Evolutionary conservation across 2,888 invertebrate species (phyloP).

Genomic region (Gibbula magus): DNA sequence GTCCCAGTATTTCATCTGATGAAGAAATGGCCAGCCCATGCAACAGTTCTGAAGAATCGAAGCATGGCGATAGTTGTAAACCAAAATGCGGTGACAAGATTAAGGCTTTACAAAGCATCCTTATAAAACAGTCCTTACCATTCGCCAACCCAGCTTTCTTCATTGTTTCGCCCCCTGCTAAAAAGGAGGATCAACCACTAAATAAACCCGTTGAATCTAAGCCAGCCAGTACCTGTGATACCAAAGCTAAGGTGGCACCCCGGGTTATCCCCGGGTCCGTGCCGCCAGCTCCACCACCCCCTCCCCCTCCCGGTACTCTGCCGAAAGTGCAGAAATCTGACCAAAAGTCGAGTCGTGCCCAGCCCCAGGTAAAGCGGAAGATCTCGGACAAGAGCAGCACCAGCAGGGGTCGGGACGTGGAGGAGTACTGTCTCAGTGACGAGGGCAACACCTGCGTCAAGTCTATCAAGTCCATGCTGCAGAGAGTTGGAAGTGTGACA

Average conservation of each 20-base stretch:
- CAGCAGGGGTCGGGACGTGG: not conserved
- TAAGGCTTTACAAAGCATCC: conserved; percentile 41
- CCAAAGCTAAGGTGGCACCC: not conserved
- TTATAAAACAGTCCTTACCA: conserved; percentile 46
- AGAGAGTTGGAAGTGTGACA: conserved; percentile 20
- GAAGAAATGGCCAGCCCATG: not conserved
- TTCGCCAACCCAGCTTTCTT: conserved; percentile 36
- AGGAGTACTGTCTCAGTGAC: conserved; percentile 17
- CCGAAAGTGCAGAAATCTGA: conserved; percentile 21
- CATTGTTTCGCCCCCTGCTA: not conserved
- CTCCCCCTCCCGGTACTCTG: conserved; percentile 20
- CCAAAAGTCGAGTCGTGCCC: not conserved
- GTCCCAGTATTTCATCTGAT: not conserved
- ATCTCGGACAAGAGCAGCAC: not conserved
- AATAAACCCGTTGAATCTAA: not conserved
- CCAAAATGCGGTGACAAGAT: conserved; percentile 38
- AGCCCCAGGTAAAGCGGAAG: not conserved
- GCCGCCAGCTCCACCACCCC: conserved; percentile 29
- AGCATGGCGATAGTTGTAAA: not conserved
- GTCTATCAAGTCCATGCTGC: conserved; percentile 27
- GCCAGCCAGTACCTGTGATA: not conserved
- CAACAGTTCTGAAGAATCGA: conserved; percentile 4
- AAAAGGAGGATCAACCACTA: not conserved
- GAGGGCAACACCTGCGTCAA: conserved; percentile 21
- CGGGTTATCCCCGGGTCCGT: not conserved